These are phyloP conservation scores for Caracal caracal DNA, from an alignment of 2,113 vertebrate genomes.

Conservation along the genomic window DNA sequence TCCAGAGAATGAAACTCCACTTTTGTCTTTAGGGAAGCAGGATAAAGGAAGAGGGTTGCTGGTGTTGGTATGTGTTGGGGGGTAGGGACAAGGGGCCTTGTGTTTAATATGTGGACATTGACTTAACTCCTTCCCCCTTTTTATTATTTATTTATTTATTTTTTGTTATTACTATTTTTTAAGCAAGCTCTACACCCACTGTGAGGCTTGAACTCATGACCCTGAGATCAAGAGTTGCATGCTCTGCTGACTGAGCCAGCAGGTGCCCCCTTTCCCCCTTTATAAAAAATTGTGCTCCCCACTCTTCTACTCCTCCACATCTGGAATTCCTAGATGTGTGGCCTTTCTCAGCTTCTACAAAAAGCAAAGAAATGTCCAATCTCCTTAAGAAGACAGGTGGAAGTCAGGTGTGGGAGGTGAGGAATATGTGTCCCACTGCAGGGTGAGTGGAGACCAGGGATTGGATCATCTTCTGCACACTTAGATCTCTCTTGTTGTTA, in stretches of 20 bases:
- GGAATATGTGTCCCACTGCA: not conserved
- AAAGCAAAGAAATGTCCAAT: not conserved
- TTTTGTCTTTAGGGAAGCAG: not conserved
- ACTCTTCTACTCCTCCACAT: not conserved
- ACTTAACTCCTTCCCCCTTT: not conserved
- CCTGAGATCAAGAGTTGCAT: not conserved
- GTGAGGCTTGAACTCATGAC: not conserved
- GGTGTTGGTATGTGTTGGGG: not conserved
- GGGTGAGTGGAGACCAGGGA: not conserved
- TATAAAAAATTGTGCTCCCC: not conserved
- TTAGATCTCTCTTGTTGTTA: not conserved
- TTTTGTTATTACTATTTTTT: not conserved
- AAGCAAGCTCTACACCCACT: not conserved
- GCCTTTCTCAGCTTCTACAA: not conserved
- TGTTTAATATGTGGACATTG: not conserved
- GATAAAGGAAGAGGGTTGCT: not conserved
- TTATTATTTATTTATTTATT: not conserved
- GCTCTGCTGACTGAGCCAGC: not conserved
- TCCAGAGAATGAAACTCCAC: not conserved
- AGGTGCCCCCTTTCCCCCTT: not conserved
- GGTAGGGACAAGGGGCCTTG: fast-evolving
- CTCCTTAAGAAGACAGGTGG: not conserved
- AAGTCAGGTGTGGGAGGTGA: not conserved
- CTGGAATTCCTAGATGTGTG: not conserved
- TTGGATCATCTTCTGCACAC: not conserved